Percentiles rank a stretch among this genome's conserved stretches.
Conservation (phyloP, 2,888 invertebrate genomes). For the Folsomia candida region DNA sequence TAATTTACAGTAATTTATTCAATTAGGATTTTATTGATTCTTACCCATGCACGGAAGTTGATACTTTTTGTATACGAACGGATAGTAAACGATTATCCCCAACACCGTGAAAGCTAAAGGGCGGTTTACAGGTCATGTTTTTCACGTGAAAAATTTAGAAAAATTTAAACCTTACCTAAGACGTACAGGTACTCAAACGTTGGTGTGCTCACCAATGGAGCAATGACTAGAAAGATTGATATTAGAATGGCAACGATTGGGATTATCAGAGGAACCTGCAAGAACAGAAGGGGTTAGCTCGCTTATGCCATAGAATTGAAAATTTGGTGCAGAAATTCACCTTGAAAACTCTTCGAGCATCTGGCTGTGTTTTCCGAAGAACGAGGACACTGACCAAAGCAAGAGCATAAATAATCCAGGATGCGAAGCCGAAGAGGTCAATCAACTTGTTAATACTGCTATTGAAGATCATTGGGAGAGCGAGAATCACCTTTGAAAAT, state of each 20-base stretch:
- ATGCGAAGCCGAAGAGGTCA: conserved; percentile 96
- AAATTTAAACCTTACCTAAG: too few relatives aligned
- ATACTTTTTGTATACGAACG: conserved; percentile 55
- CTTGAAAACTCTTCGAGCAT: conserved; percentile 89
- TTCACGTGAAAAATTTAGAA: too few relatives aligned
- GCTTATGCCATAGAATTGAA: background rate
- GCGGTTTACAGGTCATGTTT: too few relatives aligned
- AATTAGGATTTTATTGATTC: conserved; percentile 15
- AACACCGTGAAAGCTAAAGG: conserved; percentile 54
- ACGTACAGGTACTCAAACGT: conserved; percentile 56
- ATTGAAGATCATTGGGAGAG: conserved; percentile 85
- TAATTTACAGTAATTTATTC: background rate
- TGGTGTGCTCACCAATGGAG: conserved; percentile 56
- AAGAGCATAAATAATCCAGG: conserved; percentile 96
- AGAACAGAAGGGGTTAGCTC: too few relatives aligned
- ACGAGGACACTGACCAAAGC: conserved; percentile 89
- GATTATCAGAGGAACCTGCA: conserved; percentile 54
- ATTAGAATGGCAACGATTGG: conserved; percentile 55
- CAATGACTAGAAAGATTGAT: conserved; percentile 55
- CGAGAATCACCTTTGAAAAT: conserved; percentile 70
- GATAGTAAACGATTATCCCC: conserved; percentile 56
- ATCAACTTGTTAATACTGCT: conserved; percentile 91
- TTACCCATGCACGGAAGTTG: conserved; percentile 52
- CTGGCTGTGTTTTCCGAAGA: conserved; percentile 85
- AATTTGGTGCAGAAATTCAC: conserved; percentile 56